phyloP scores from a whole-genome alignment of 2,113 vertebrate species.

The Pycnonotus jocosus region DNA sequence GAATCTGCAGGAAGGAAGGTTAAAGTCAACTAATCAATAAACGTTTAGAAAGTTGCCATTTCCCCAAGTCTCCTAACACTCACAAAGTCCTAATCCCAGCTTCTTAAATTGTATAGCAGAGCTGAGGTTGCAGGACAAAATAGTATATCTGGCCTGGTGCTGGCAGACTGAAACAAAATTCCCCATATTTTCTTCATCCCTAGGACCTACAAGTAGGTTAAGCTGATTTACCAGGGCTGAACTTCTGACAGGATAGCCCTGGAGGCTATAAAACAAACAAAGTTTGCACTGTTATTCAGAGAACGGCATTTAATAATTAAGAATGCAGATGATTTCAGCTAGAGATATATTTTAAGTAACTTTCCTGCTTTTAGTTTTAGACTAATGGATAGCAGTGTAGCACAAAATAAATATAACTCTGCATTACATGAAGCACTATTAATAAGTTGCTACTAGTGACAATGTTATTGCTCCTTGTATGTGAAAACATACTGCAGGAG shows the following conservation, averaged over 20 bases:
- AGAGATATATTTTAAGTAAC: background rate
- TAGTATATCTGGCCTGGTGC: conserved; percentile 11
- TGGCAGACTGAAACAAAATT: conserved; percentile 15
- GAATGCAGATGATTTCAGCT: background rate
- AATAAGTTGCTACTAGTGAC: background rate
- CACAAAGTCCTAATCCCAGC: conserved; percentile 21
- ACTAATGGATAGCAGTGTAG: background rate
- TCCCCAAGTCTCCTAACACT: conserved; percentile 39
- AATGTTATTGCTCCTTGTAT: background rate
- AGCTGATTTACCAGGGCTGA: conserved; percentile 2
- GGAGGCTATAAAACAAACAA: background rate
- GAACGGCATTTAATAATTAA: background rate
- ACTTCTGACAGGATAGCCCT: background rate
- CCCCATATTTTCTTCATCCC: conserved; percentile 5
- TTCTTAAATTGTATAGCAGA: background rate
- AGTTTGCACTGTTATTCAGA: background rate
- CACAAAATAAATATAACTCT: background rate
- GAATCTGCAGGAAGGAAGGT: conserved; percentile 18
- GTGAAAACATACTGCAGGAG: conserved; percentile 2
- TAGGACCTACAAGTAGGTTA: background rate
- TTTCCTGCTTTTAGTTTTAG: background rate
- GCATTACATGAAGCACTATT: background rate
- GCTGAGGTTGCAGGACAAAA: conserved; percentile 24
- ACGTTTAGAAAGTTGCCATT: conserved; percentile 23
- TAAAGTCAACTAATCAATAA: conserved; percentile 51